These are phyloP conservation scores for Drosophila kanapiae DNA, from an alignment of 1,140 invertebrate genomes.

Conservation along the genomic window DNA sequence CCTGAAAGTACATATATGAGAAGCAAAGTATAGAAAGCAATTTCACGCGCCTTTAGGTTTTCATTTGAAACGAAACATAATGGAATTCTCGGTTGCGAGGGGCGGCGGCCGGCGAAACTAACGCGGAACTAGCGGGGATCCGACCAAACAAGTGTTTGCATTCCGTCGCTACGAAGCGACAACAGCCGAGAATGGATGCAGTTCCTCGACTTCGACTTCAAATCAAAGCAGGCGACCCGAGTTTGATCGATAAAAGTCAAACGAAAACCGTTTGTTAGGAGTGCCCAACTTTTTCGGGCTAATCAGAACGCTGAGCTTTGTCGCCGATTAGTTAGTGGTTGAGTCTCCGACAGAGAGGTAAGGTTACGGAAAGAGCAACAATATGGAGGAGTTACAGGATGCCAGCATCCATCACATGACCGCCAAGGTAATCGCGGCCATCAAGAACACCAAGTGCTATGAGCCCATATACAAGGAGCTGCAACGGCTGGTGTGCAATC, in stretches of 20 bases:
- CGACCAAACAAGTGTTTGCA: constrained; percentile 72
- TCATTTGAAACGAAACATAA: constrained; percentile 47
- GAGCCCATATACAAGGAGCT: constrained; percentile 88
- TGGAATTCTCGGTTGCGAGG: constrained; percentile 58
- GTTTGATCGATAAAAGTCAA: constrained; percentile 66
- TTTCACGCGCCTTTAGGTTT: constrained; percentile 56
- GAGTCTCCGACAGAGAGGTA: constrained; percentile 1
- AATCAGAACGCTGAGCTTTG: constrained; percentile 19
- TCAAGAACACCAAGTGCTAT: constrained; percentile 88
- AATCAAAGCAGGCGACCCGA: constrained; percentile 57
- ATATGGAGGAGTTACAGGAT: constrained; percentile 87
- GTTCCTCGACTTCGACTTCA: constrained; percentile 21
- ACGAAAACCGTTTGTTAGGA: constrained; percentile 12
- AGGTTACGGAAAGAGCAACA: background rate
- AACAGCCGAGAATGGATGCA: constrained; percentile 29
- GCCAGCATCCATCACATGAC: constrained; percentile 88
- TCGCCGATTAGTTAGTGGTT: constrained; percentile 24
- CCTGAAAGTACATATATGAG: constrained; percentile 10
- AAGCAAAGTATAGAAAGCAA: constrained; percentile 43
- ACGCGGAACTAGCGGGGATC: background rate
- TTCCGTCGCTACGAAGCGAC: constrained; percentile 78
- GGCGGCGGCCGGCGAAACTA: constrained; percentile 22
- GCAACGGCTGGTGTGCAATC: constrained; percentile 88
- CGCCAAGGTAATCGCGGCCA: constrained; percentile 88
- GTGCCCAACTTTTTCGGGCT: constrained; percentile 29